phyloP scores from a whole-genome alignment of 2,888 invertebrate species.

The Nomada ruficornis region DNA sequence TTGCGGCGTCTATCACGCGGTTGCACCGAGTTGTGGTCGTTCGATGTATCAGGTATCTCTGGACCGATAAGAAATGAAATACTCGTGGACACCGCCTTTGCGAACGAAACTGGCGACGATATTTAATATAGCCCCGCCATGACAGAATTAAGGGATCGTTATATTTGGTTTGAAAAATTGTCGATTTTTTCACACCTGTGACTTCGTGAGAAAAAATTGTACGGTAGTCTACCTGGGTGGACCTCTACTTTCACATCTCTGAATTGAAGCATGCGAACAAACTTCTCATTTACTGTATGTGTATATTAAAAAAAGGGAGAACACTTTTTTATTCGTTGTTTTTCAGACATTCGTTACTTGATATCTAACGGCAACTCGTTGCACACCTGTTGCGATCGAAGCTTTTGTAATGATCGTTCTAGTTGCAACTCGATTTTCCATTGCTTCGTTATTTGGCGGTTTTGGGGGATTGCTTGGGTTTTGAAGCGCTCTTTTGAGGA shows the following conservation, averaged over 20 bases:
- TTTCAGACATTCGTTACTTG: not conserved
- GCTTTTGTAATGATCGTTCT: conserved; percentile 24
- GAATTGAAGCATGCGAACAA: too few relatives aligned
- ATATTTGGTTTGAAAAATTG: too few relatives aligned
- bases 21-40: conserved; percentile 32
- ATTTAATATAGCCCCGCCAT: conserved; percentile 45
- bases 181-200: too few relatives aligned
- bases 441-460: not conserved
- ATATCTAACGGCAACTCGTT: conserved; percentile 14
- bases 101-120: conserved; percentile 37
- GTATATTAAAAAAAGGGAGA: too few relatives aligned
- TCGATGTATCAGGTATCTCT: conserved; percentile 63
- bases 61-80: conserved; percentile 66
- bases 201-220: too few relatives aligned
- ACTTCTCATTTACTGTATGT: too few relatives aligned
- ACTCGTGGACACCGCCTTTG: conserved; percentile 41
- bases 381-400: conserved; percentile 55
- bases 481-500: too few relatives aligned
- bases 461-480: too few relatives aligned
- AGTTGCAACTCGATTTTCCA: conserved; percentile 1
- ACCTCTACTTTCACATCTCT: too few relatives aligned
- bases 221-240: too few relatives aligned
- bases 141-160: too few relatives aligned
- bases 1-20: conserved; percentile 39
- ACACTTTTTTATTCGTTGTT: not conserved